A percentile compares a stretch with the other conserved stretches of the same genome.
phyloP scores from a whole-genome alignment of 2,888 invertebrate genomes.

The Pharmacophagus antenor region DNA sequence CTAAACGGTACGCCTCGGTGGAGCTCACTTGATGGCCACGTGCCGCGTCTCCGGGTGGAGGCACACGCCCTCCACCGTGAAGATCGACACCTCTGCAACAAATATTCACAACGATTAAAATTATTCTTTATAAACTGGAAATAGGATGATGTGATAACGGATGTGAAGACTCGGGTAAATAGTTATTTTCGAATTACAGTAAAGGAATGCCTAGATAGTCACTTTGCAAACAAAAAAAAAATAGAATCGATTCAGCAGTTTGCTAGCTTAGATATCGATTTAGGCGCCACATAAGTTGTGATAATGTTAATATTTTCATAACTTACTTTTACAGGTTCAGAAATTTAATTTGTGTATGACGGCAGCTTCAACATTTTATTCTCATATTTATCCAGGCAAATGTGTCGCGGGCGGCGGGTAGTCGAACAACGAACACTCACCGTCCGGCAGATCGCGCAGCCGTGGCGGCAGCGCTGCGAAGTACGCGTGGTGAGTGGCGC shows the following conservation, averaged over 20 bases:
- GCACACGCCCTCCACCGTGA: constrained; percentile 95
- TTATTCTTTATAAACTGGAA: neutral
- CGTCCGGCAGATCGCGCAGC: constrained; percentile 94
- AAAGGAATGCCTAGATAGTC: too few species aligned
- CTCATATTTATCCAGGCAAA: neutral
- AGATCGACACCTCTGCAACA: constrained; percentile 95
- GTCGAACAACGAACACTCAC: constrained; percentile 72
- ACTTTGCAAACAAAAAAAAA: too few species aligned
- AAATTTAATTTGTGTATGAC: too few species aligned
- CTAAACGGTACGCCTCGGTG: constrained; percentile 41
- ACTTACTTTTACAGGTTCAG: too few species aligned
- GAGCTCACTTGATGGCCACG: constrained; percentile 73
- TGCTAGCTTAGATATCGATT: too few species aligned
- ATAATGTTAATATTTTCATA: too few species aligned
- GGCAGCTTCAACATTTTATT: too few species aligned
- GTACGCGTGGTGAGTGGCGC: constrained; percentile 93
- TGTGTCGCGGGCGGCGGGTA: neutral
- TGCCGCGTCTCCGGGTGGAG: constrained; percentile 89
- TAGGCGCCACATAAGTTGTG: too few species aligned
- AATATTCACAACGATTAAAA: constrained; percentile 30
- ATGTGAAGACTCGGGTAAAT: neutral
- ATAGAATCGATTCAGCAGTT: too few species aligned
- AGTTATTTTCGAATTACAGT: too few species aligned
- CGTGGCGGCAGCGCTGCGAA: constrained; percentile 94
- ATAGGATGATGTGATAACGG: neutral